Conservation (phyloP, 1,140 invertebrate species). For the Drosophila sucinea region DNA sequence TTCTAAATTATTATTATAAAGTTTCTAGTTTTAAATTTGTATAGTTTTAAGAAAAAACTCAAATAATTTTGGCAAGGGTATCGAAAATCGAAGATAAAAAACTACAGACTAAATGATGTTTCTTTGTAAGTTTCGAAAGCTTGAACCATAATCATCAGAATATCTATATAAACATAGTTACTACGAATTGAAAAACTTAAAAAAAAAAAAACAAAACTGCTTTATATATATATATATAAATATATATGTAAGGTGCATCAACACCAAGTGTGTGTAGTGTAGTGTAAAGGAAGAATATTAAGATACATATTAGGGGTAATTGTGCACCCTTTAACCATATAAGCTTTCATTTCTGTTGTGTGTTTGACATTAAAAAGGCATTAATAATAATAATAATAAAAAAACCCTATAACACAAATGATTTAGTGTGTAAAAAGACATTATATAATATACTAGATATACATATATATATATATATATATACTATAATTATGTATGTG, state of each 20-base stretch:
- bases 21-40: too few relatives aligned
- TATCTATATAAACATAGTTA: constrained; percentile 47
- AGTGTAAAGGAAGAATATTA: constrained; percentile 36
- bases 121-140: background rate
- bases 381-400: constrained; percentile 10
- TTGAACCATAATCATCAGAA: constrained; percentile 12
- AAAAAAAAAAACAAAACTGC: constrained; percentile 33
- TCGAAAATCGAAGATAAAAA: background rate
- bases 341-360: constrained; percentile 24
- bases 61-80: background rate
- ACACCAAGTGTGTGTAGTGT: constrained; percentile 46
- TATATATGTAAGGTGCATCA: constrained; percentile 26
- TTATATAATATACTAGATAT: constrained; percentile 35
- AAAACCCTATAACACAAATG: constrained; percentile 49
- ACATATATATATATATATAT: constrained; percentile 32
- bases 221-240: constrained; percentile 53
- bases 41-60: too few relatives aligned
- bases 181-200: constrained; percentile 2
- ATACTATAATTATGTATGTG: constrained; percentile 27
- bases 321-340: constrained; percentile 7
- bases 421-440: constrained; percentile 42
- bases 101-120: background rate
- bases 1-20: too few relatives aligned
- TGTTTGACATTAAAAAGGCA: constrained; percentile 12
- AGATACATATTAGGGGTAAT: constrained; percentile 14